These are phyloP conservation scores for Chrysemys picta DNA, from an alignment of 2,113 vertebrate genomes.

Conservation along the genomic window DNA sequence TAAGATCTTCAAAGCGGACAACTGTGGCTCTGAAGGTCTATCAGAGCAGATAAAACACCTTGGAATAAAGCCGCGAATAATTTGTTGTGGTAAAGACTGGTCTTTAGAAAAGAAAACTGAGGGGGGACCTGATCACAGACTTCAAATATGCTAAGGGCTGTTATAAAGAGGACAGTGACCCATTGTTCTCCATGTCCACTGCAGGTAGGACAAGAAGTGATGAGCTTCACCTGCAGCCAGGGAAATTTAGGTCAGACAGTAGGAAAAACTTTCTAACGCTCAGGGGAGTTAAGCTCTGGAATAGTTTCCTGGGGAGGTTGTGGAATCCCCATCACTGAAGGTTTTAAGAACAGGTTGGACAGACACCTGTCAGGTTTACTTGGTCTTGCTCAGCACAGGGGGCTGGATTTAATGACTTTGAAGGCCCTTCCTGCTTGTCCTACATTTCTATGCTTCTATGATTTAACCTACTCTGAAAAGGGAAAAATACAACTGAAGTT, in stretches of 20 bases:
- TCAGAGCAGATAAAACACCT: slow-evolving; percentile 6
- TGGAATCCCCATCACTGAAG: background rate
- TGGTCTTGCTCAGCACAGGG: background rate
- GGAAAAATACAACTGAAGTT: background rate
- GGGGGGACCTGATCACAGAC: background rate
- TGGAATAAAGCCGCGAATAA: slow-evolving; percentile 4
- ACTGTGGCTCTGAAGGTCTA: slow-evolving; percentile 29
- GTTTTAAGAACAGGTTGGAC: background rate
- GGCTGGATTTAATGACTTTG: background rate
- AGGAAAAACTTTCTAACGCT: background rate
- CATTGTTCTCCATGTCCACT: background rate
- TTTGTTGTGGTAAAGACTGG: slow-evolving; percentile 16
- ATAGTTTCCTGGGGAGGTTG: background rate
- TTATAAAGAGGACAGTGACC: background rate
- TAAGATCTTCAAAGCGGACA: slow-evolving; percentile 38
- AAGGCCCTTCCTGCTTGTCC: background rate
- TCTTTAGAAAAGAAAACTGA: background rate
- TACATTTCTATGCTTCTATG: background rate
- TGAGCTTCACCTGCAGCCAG: background rate
- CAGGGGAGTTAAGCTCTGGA: background rate
- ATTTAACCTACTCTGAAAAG: slow-evolving; percentile 17
- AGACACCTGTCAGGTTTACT: background rate
- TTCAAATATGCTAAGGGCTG: background rate
- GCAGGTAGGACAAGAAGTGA: background rate
- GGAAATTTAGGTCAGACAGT: background rate